Percentiles rank a stretch among this genome's conserved stretches.
These are phyloP conservation scores for Pogonomyrmex barbatus DNA, from an alignment of 1,140 invertebrate genomes.

Conservation along the genomic window DNA sequence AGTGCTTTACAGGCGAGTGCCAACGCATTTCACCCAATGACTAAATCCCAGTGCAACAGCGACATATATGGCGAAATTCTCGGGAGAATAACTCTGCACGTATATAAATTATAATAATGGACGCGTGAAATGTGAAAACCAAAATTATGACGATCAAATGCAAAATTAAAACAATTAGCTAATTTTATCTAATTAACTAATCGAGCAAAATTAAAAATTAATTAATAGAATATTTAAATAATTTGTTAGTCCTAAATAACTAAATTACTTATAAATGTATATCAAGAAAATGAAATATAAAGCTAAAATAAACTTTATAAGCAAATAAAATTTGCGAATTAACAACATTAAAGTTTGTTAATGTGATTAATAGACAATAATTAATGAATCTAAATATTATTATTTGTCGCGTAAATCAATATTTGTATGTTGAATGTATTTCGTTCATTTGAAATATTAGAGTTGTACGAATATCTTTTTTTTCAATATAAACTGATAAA, in stretches of 20 bases:
- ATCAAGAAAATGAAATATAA: background rate
- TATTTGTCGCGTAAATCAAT: background rate
- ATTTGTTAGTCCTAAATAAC: background rate
- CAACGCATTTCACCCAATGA: slow-evolving; percentile 23
- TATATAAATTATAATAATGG: slow-evolving; percentile 28
- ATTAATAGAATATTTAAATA: background rate
- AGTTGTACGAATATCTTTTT: background rate
- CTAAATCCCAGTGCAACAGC: slow-evolving; percentile 12
- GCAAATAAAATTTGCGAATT: background rate
- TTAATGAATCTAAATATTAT: background rate
- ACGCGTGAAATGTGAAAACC: background rate
- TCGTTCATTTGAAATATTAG: background rate
- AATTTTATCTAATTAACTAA: background rate
- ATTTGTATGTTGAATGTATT: background rate
- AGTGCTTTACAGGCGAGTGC: slow-evolving; percentile 5
- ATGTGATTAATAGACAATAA: background rate
- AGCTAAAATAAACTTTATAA: background rate
- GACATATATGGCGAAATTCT: background rate
- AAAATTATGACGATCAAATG: background rate
- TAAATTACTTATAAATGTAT: background rate
- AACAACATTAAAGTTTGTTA: background rate
- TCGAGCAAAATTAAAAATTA: background rate
- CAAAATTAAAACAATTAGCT: background rate
- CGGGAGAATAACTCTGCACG: background rate
- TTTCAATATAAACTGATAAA: background rate